These are phyloP conservation scores for Temnothorax unifasciatus DNA, from an alignment of 2,888 invertebrate species.

Conservation along the genomic window DNA sequence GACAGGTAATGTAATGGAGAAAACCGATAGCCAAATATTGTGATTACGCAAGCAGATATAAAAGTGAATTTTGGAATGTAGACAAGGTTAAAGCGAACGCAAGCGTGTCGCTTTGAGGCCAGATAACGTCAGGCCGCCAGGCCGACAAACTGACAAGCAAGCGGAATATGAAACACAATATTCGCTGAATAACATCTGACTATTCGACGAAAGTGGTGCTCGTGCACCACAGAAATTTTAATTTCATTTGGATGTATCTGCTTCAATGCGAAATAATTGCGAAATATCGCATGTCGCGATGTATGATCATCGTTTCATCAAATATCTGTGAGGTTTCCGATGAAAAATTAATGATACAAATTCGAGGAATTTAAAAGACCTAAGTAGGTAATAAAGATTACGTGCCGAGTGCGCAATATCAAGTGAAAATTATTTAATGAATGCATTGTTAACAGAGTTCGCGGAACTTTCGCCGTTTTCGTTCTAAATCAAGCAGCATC, in stretches of 20 bases:
- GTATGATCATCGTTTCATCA: not conserved
- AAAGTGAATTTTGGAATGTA: constrained; percentile 41
- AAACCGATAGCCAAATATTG: constrained; percentile 44
- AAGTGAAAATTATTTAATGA: constrained; percentile 20
- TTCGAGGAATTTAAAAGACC: not conserved
- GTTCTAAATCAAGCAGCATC: not conserved
- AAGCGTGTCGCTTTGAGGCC: constrained; percentile 23
- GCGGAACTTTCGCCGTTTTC: constrained; percentile 19
- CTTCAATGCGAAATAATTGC: constrained; percentile 26
- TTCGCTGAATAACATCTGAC: constrained; percentile 58
- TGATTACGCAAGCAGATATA: not conserved
- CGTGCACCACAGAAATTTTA: constrained; percentile 35
- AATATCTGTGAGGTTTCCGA: not conserved
- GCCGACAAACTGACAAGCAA: constrained; percentile 33
- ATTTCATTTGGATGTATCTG: constrained; percentile 7
- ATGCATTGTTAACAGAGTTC: constrained; percentile 12
- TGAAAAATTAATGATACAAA: not conserved
- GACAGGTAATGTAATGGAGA: not conserved
- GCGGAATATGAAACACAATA: constrained; percentile 50
- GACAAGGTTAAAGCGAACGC: constrained; percentile 4
- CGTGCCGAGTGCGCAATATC: not conserved
- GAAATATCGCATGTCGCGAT: not conserved
- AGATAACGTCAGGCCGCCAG: not conserved
- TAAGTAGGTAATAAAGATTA: not conserved
- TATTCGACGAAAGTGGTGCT: constrained; percentile 8